Base-by-base conservation (phyloP, 2,797 vertebrate genomes). In the Acanthornis magna region DNA sequence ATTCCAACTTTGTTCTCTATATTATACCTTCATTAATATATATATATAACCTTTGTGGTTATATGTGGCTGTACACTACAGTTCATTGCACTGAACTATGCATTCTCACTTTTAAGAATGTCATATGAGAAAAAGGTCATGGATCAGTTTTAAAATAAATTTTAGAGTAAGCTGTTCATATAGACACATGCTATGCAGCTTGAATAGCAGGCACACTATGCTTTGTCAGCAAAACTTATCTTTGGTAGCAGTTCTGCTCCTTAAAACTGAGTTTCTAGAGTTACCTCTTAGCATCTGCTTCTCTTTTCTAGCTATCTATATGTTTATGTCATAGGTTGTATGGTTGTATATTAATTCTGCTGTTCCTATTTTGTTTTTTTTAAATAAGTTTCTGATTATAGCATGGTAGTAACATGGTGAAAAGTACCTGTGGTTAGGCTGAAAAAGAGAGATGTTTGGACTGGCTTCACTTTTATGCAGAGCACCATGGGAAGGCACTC, bases 21-120 rank as follows among this genome's bases (percentile, higher is more conserved):
- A 91, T 86, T 81, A 90, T 82, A 73, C 48, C 55, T 93, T 86
- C 83, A 82, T 95, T 90, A 92, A 58, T 81, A 34, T 81, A 34
- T 14, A 38, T 55, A 47, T 16, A 58, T 67, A 89, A 88, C 40
- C 30, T 73, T 47, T 79, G 51, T 61, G 67, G 48, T 75, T 91
- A 19, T 36, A 78, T 57, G 51, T 62, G 42, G 27, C 58, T 65
- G 26, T 75, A 38, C 30, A 13, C 23, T 13, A 51, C 4, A 19
- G 47, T 70, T 45, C 79, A 78, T 36, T 81, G 74, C 58, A 55
- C 55, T 57, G 29, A 86, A 58, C 66, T 75, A 42, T 17, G 36
- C 84, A 45, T 75, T 88, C 94, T 91, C 76, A 65, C 61, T 91
- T 95, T 58, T 43, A 91, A 80, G 65, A 85, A 36, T 43, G 53